Conservation (phyloP, 2,113 vertebrate genomes). For the Colaptes auratus region DNA sequence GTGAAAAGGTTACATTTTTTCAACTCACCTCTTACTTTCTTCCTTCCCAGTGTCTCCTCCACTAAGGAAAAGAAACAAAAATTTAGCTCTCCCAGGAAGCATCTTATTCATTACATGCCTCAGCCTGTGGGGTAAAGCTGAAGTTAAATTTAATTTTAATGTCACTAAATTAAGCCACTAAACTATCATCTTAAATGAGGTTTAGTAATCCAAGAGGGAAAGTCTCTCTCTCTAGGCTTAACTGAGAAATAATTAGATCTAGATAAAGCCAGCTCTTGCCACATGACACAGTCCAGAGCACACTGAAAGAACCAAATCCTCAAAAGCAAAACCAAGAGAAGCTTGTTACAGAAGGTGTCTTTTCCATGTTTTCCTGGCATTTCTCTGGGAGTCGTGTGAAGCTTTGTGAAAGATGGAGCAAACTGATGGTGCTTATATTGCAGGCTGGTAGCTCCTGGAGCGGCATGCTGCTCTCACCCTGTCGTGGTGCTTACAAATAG, state of each 20-base stretch:
- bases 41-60: not conserved
- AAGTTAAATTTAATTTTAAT: slow-evolving; percentile 51
- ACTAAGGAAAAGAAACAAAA: not conserved
- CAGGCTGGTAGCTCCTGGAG: too few species aligned
- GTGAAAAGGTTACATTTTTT: not conserved
- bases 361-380: not conserved
- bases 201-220: slow-evolving; percentile 51
- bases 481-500: rapidly evolving
- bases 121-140: not conserved
- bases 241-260: slow-evolving; percentile 46
- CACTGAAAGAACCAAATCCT: slow-evolving; percentile 25
- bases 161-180: slow-evolving; percentile 30
- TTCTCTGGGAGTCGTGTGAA: not conserved
- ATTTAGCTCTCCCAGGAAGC: not conserved
- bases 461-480: rapidly evolving
- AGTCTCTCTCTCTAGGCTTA: slow-evolving; percentile 49
- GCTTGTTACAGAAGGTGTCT: not conserved
- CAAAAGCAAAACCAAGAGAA: not conserved
- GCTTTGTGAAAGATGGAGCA: not conserved
- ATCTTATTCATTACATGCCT: not conserved
- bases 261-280: slow-evolving; percentile 35
- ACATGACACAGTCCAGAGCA: slow-evolving; percentile 30
- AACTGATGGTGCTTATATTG: too few species aligned
- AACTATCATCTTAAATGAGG: slow-evolving; percentile 45
- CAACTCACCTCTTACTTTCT: not conserved